A percentile compares a stretch with the other conserved stretches of the same genome.
Evolutionary conservation across 2,113 vertebrate genomes (phyloP).

Genomic region (Callaeas wilsoni): DNA sequence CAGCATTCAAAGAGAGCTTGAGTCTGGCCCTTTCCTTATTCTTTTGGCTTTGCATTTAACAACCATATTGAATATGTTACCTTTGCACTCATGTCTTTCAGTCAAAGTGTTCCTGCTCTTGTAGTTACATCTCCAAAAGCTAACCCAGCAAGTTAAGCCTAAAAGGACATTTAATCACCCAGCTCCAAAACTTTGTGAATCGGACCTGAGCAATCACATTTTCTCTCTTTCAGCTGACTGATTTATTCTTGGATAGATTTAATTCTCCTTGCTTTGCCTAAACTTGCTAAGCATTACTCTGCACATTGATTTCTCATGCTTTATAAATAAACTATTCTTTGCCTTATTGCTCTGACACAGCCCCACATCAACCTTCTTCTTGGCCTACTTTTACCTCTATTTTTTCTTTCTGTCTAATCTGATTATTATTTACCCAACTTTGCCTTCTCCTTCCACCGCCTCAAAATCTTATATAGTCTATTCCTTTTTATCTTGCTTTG

Average conservation of each 20-base stretch:
- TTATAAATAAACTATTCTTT: background rate
- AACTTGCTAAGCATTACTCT: background rate
- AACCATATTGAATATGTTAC: background rate
- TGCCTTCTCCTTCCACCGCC: background rate
- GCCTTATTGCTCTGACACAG: background rate
- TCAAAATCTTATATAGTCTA: background rate
- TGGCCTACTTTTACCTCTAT: background rate
- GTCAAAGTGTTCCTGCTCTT: background rate
- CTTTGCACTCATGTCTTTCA: background rate
- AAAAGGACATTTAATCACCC: background rate
- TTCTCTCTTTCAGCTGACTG: background rate
- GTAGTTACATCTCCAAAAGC: background rate
- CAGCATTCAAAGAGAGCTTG: background rate
- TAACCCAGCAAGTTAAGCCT: background rate
- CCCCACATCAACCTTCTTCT: background rate
- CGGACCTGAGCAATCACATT: background rate
- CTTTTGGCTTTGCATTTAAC: background rate
- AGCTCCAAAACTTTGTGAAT: background rate
- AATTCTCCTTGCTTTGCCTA: background rate
- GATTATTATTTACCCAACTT: background rate
- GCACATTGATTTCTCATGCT: background rate
- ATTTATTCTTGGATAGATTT: background rate
- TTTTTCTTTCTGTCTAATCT: background rate
- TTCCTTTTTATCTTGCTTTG: background rate
- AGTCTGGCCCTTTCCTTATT: background rate